Evolutionary conservation across 2,797 vertebrate species (phyloP), one percentile per base, ranked within the genome.

Genomic region (Melanotaenia nigrans): DNA sequence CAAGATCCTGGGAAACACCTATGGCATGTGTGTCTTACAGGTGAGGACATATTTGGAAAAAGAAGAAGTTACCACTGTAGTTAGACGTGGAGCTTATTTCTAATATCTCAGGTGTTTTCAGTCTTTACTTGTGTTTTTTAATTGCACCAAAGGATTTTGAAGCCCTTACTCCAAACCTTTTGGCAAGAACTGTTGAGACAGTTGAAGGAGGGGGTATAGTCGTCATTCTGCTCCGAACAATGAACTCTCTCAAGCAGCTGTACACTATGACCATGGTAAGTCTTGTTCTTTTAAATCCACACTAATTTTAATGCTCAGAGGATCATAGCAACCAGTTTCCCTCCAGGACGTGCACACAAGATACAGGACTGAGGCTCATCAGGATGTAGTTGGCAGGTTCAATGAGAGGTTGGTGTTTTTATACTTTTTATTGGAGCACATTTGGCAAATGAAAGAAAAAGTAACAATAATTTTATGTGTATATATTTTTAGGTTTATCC

Each of bases 1-100:
- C 67, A 99, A 99, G 90, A 97, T 99, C 81, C 94, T 99, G 36
- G 98, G 98, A 30, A 99, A 98, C 90, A 99, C 98, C 0, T 99
- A 92, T 0, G 98, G 98, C 82, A 99, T 99, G 98, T 99, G 98
- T 36, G 94, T 99, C 53, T 84, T 99, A 5, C 98, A 99, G 96
- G 98, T 98, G 67, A 82, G 86, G 9, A 18, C 4, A 2, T 22
- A 4, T 55, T 36, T 13, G 32, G 13, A 14, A 28, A 28, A 14
- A 54, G 5, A 25, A 14, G 1, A 54, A 25, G 25, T 47, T 7
- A 47, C 14, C 1, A 3, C 20, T 49, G 3, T 49, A 49, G 7
- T 49, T n/a, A n/a, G 5, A 49, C 20, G 2, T 49, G 8, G 8
- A 49, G 45, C 8, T 10, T n/a, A 49, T 49, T 47, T 1, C 20